Conservation (phyloP, 2,113 vertebrate species). For the Ceyx melanurus region DNA sequence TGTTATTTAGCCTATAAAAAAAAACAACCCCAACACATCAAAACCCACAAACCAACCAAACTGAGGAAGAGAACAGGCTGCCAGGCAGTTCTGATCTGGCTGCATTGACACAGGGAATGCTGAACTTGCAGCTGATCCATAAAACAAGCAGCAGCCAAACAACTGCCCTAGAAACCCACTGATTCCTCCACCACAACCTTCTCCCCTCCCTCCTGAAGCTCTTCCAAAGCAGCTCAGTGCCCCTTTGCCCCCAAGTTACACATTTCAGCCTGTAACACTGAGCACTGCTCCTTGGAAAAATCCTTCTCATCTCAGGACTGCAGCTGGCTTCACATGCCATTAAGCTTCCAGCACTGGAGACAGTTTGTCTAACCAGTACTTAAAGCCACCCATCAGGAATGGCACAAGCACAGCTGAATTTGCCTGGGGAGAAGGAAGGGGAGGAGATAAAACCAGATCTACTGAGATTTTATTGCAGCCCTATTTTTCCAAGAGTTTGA, state of each 20-base stretch:
- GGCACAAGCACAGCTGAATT: not conserved
- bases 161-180: not conserved
- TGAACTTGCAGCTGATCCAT: not conserved
- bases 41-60: not conserved
- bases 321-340: not conserved
- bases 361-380: not conserved
- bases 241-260: rapidly evolving
- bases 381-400: not conserved
- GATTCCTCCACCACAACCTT: not conserved
- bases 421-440: not conserved
- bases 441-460: not conserved
- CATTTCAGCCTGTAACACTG: not conserved
- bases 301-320: not conserved
- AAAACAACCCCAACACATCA: not conserved
- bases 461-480: not conserved
- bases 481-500: not conserved
- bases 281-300: not conserved
- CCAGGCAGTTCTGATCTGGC: not conserved
- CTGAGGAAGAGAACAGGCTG: not conserved
- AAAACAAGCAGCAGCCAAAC: not conserved
- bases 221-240: not conserved
- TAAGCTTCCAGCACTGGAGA: not conserved
- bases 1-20: not conserved
- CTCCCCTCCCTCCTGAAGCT: not conserved
- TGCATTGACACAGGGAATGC: not conserved